A percentile compares a stretch with the other conserved stretches of the same genome.
Conservation (phyloP, 2,888 invertebrate species). For the Xylota sylvarum region DNA sequence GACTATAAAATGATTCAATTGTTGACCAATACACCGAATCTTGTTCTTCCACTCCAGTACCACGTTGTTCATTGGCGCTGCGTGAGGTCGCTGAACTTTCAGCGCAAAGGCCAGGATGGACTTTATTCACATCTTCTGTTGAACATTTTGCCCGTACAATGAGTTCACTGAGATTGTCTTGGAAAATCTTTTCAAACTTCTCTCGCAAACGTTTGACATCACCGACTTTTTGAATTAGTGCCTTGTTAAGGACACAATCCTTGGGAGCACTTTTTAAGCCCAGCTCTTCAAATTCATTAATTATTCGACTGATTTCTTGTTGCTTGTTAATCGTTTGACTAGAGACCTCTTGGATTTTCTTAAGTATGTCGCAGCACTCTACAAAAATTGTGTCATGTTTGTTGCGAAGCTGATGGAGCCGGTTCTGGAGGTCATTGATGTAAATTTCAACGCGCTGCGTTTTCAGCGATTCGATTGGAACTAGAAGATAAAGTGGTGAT, state of each 20-base stretch:
- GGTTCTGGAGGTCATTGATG: conserved; percentile 79
- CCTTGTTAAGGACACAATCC: not conserved
- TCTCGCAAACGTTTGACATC: conserved; percentile 43
- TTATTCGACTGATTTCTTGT: conserved; percentile 49
- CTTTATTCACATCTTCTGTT: not conserved
- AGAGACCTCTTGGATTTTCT: conserved; percentile 80
- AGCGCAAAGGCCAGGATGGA: not conserved
- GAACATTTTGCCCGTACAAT: conserved; percentile 16
- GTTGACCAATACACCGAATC: conserved; percentile 25
- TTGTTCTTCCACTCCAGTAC: not conserved
- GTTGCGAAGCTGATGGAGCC: conserved; percentile 77
- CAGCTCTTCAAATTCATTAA: conserved; percentile 48
- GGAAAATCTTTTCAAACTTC: conserved; percentile 45
- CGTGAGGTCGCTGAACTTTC: not conserved
- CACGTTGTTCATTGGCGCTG: not conserved
- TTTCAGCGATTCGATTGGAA: conserved; percentile 36
- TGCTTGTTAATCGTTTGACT: conserved; percentile 37
- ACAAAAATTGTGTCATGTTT: conserved; percentile 79
- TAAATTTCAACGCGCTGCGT: conserved; percentile 72
- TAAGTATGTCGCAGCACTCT: conserved; percentile 79
- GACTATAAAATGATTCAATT: conserved; percentile 42
- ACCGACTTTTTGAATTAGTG: conserved; percentile 29
- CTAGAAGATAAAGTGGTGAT: conserved; percentile 16
- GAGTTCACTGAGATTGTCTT: conserved; percentile 18
- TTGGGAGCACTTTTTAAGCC: not conserved